These are phyloP conservation scores for western clawed frog (Xenopus tropicalis) DNA, from an alignment of 2,113 vertebrate species.

Conservation along the genomic window DNA sequence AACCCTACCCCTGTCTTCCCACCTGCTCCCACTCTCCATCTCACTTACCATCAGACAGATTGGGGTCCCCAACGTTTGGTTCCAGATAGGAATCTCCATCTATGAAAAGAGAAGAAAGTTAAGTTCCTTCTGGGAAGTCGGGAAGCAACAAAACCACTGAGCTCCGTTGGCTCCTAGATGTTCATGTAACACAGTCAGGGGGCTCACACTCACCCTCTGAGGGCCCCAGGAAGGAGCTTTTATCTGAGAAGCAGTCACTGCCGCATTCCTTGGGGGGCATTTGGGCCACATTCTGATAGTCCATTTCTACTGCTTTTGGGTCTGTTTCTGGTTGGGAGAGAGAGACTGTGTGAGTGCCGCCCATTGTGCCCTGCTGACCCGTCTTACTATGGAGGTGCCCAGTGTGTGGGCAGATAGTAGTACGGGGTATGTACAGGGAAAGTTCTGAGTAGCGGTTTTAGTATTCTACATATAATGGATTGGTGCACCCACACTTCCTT, in stretches of 20 bases:
- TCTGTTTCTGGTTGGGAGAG: not conserved
- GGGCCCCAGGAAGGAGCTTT: constrained; percentile 23
- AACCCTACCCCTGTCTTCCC: no score
- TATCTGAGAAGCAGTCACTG: constrained; percentile 4
- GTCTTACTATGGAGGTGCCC: no score
- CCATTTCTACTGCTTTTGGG: not conserved
- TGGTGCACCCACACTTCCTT: no score
- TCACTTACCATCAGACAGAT: constrained; percentile 15
- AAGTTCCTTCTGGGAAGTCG: no score
- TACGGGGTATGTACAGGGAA: no score
- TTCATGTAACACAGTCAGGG: not conserved
- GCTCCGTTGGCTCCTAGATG: not conserved
- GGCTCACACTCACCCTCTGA: constrained; percentile 14
- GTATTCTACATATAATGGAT: no score
- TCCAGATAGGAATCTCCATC: constrained; percentile 25
- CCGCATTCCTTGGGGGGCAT: not conserved
- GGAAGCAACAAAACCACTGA: no score
- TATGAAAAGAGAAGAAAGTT: not conserved
- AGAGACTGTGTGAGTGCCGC: not conserved
- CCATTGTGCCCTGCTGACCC: no score
- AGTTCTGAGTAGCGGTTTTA: no score
- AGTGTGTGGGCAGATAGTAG: no score
- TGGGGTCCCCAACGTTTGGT: constrained; percentile 2
- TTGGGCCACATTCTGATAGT: constrained; percentile 7
- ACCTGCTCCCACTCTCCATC: not conserved